phyloP scores from a whole-genome alignment of 2,888 invertebrate species.

The Nymphalis polychloros region DNA sequence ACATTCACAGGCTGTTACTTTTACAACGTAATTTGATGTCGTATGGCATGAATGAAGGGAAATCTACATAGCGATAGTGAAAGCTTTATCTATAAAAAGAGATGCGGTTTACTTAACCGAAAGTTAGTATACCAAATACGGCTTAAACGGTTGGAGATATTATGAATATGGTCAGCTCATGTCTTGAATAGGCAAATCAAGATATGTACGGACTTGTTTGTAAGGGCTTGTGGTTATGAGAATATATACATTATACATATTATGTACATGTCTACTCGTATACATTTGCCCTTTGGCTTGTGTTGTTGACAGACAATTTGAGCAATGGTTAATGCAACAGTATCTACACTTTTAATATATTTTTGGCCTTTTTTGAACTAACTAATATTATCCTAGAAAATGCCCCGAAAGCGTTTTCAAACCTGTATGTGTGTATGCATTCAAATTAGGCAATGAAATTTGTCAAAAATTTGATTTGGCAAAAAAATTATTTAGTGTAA shows the following conservation, averaged over 20 bases:
- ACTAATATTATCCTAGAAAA: no score
- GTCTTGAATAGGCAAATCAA: conserved; percentile 12
- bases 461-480: no score
- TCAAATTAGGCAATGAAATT: no score
- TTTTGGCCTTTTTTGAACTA: no score
- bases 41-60: neutral
- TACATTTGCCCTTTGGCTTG: neutral
- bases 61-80: neutral
- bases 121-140: neutral
- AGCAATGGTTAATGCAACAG: neutral
- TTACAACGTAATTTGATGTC: no score
- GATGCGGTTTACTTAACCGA: neutral
- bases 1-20: no score
- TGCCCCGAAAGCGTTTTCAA: no score
- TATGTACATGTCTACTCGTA: neutral
- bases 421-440: no score
- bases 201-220: conserved; percentile 1
- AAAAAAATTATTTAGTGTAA: no score
- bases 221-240: neutral
- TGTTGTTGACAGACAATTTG: neutral
- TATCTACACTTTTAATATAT: no score
- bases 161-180: conserved; percentile 6
- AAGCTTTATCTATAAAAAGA: neutral
- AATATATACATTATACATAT: no score
- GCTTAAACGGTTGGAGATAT: neutral